Conservation (phyloP, 2,113 vertebrate genomes). For the Solea senegalensis region DNA sequence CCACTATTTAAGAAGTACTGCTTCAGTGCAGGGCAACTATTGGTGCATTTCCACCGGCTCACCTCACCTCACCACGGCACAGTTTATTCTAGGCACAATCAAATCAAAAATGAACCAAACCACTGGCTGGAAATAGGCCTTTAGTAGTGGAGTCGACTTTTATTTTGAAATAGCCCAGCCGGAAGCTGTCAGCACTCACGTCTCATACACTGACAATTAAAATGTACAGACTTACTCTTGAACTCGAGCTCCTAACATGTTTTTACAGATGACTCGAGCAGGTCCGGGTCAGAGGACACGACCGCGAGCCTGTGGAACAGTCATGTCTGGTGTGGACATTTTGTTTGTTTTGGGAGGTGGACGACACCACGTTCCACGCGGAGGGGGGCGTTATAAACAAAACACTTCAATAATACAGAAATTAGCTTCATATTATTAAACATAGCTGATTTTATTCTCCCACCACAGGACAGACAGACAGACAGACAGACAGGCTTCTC, state of each 20-base stretch:
- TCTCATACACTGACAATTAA: neutral
- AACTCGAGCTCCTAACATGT: slow-evolving; percentile 63
- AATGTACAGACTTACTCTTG: slow-evolving; percentile 25
- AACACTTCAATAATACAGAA: slow-evolving; percentile 33
- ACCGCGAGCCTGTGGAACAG: neutral
- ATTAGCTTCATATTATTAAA: neutral
- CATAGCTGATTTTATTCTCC: slow-evolving; percentile 17
- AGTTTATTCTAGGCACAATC: too few relatives aligned
- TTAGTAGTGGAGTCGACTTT: too few relatives aligned
- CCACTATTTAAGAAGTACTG: too few relatives aligned
- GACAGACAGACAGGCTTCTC: too few relatives aligned
- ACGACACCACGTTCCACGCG: slow-evolving; percentile 24
- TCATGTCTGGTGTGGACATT: too few relatives aligned
- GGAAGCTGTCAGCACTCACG: slow-evolving; percentile 3
- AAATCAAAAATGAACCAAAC: too few relatives aligned
- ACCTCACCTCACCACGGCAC: too few relatives aligned
- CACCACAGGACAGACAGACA: neutral
- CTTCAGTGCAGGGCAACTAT: too few relatives aligned
- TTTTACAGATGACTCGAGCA: slow-evolving; percentile 59
- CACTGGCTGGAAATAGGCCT: too few relatives aligned
- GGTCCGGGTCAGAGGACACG: slow-evolving; percentile 39
- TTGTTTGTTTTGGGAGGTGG: neutral
- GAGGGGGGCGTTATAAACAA: neutral
- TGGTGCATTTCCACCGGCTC: too few relatives aligned
- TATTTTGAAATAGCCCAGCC: neutral